Percentiles rank a stretch among this genome's conserved stretches.
phyloP scores from a whole-genome alignment of 2,888 invertebrate species.

The Tromatobia lineatoria region DNA sequence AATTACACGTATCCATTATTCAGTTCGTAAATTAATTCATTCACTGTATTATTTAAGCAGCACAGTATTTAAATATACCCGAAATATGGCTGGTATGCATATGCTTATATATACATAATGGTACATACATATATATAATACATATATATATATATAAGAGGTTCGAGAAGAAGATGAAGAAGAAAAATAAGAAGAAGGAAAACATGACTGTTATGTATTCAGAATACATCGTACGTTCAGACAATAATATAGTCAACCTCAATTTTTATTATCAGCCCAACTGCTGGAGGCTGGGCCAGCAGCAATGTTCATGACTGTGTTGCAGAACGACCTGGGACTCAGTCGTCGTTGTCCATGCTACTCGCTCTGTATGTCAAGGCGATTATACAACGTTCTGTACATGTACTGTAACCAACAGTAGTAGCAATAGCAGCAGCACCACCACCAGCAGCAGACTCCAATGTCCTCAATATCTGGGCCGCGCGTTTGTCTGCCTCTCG shows the following conservation, averaged over 20 bases:
- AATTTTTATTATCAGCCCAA: conserved; percentile 71
- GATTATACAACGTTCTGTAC: conserved; percentile 68
- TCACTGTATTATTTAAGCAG: background rate
- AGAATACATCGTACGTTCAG: conserved; percentile 55
- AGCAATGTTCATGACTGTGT: conserved; percentile 67
- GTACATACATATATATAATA: too few relatives aligned
- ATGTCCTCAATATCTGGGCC: conserved; percentile 72
- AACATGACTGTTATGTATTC: conserved; percentile 56
- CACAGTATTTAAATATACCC: background rate
- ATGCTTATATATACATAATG: too few relatives aligned
- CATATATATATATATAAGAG: background rate
- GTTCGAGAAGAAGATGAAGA: background rate
- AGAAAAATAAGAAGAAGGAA: background rate
- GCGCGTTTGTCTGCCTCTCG: conserved; percentile 62
- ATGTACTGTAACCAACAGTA: conserved; percentile 25
- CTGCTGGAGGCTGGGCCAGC: conserved; percentile 68
- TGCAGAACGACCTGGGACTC: conserved; percentile 62
- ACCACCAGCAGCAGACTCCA: conserved; percentile 63
- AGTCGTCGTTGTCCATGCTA: conserved; percentile 49
- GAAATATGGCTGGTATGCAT: too few relatives aligned
- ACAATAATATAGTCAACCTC: conserved; percentile 66
- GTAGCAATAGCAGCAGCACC: conserved; percentile 32
- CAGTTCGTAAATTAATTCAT: background rate
- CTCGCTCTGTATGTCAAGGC: conserved; percentile 72
- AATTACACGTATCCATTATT: conserved; percentile 1